A percentile compares a stretch with the other conserved stretches of the same genome.
phyloP scores from a whole-genome alignment of 2,797 vertebrate species.

The Erethizon dorsatum region DNA sequence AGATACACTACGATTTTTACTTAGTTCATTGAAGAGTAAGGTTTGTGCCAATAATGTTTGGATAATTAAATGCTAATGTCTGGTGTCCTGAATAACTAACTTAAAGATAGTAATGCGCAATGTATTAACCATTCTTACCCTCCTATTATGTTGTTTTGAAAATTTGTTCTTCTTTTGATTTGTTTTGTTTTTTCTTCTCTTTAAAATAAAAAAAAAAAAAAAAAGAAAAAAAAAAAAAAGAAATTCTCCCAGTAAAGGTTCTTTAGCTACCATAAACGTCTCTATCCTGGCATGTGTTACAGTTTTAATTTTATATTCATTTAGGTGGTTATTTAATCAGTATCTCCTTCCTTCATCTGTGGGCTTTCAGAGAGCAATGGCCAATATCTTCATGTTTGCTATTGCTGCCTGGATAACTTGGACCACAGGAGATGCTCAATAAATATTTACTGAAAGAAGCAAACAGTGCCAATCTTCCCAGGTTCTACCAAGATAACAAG shows the following conservation, averaged over 20 bases:
- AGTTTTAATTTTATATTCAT: constrained; percentile 13
- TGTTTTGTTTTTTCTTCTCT: too few species aligned
- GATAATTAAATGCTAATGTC: too few species aligned
- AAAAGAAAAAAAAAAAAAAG: too few species aligned
- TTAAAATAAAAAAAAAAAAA: too few species aligned
- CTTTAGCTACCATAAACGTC: not conserved
- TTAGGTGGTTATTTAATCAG: not conserved
- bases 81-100: too few species aligned
- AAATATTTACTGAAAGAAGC: constrained; percentile 55
- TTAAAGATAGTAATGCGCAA: too few species aligned
- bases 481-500: constrained; percentile 24
- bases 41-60: too few species aligned
- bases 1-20: too few species aligned
- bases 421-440: not conserved
- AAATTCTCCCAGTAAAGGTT: not conserved
- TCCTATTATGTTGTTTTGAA: too few species aligned
- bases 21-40: too few species aligned
- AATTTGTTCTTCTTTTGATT: too few species aligned
- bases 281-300: not conserved
- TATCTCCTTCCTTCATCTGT: not conserved
- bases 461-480: not conserved
- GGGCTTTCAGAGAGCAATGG: not conserved
- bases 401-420: not conserved
- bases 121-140: too few species aligned
- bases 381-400: not conserved